Evolutionary conservation across 2,888 invertebrate genomes (phyloP), one percentile per base, ranked within the genome.

Genomic region (Drosophila phalerata): DNA sequence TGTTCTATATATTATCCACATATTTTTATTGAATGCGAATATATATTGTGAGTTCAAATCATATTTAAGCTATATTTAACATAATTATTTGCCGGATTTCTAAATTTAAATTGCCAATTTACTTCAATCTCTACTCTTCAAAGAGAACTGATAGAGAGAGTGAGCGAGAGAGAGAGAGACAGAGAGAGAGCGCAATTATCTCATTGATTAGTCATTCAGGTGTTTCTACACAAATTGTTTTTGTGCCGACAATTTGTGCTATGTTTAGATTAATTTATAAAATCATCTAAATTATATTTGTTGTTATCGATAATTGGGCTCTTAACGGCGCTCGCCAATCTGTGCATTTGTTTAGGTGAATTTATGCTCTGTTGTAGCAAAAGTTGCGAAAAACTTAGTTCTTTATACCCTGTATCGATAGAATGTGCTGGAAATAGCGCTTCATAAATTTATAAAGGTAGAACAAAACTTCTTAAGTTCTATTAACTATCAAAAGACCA

Each of bases 41-140:
- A 60, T 48, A 19, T 69, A 34, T 69, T 38, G 57, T 52, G 28
- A 40, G 22, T 34, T 53, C 52, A 63, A 63, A 53, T 68, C 45
- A 80, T 64, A 73, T 65, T 70, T 71, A 56, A 68, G 66, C 82
- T 86, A 86, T 68, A 80, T 81, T 74, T 85, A 85, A 73, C 70
- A 63, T 47, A 72, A 79, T 81, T 79, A 71, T 61, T 72, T 73
- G 58, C 43, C 52, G 65, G 37, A 52, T 64, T 32, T 58, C 83
- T 83, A 85, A 85, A 75, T 74, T 65, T 85, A 80, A 75, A 58
- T 60, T 64, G 68, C 65, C 69, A 37, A 56, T 57, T 74, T 65
- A 69, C 71, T 75, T 62, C 30, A 37, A 15, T 53, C 37, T 13
- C 28, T 37, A 30, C 15, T 8, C 13, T 30, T 45, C 2, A 8